A percentile compares a stretch with the other conserved stretches of the same genome.
These are phyloP conservation scores for Lepilemur septentrionalis DNA, from an alignment of 2,797 vertebrate species.

Conservation along the genomic window DNA sequence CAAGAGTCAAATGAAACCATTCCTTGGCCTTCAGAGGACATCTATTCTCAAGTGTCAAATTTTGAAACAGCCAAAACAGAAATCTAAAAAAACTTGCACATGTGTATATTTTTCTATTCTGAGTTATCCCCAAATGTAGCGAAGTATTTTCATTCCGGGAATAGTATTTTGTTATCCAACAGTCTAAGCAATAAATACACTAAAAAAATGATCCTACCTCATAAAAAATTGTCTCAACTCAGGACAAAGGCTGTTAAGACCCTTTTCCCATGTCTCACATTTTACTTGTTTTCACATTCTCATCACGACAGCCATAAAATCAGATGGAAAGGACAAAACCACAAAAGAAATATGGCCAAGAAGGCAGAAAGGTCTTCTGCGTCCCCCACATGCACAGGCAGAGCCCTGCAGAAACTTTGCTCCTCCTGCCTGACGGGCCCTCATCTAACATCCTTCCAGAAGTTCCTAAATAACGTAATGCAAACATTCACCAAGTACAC, in stretches of 20 bases:
- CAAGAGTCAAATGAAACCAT: not conserved
- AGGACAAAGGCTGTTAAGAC: not conserved
- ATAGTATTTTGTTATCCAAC: not conserved
- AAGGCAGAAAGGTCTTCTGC: not conserved
- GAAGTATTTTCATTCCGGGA: not conserved
- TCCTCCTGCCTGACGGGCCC: not conserved
- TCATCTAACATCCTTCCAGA: not conserved
- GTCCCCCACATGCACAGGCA: fast-evolving
- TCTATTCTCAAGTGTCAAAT: not conserved
- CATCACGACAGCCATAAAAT: not conserved
- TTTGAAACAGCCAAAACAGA: slow-evolving; percentile 26
- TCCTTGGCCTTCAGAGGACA: not conserved
- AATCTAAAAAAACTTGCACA: not conserved
- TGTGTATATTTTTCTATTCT: not conserved
- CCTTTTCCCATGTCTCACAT: not conserved
- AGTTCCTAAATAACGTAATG: not conserved
- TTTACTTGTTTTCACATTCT: slow-evolving; percentile 4
- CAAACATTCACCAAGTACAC: not conserved
- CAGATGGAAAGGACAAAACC: not conserved
- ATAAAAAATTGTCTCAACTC: not conserved
- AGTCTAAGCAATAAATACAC: not conserved
- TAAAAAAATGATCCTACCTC: not conserved
- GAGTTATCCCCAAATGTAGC: not conserved
- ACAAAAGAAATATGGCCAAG: not conserved
- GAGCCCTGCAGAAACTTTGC: not conserved